A percentile compares a stretch with the other conserved stretches of the same genome.
Conservation (phyloP, 2,113 vertebrate species). For the Eulemur macaco region DNA sequence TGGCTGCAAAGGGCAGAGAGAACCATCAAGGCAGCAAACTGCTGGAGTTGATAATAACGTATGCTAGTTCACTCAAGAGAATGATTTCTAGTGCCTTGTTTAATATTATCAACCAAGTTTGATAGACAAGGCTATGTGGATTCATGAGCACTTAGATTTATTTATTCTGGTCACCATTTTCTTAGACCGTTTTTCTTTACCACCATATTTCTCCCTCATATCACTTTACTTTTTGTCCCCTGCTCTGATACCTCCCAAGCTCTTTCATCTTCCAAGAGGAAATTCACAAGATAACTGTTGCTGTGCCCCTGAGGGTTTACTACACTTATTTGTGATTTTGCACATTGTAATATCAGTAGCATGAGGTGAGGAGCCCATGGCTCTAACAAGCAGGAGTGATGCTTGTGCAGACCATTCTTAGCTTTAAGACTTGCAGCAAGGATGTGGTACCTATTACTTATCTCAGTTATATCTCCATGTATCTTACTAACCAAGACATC, state of each 20-base stretch:
- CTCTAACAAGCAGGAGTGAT: not conserved
- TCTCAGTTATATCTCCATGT: not conserved
- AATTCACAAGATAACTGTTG: not conserved
- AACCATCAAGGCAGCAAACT: not conserved
- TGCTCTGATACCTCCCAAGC: not conserved
- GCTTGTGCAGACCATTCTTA: not conserved
- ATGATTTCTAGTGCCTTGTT: not conserved
- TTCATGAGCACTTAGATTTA: not conserved
- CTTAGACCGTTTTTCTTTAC: not conserved
- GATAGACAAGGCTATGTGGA: not conserved
- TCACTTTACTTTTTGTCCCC: not conserved
- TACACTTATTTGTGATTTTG: not conserved
- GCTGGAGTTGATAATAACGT: not conserved
- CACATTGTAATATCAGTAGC: not conserved
- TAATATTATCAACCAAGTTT: not conserved
- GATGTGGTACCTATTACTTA: not conserved
- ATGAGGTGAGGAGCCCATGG: not conserved
- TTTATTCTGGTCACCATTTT: not conserved
- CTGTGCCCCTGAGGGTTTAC: not conserved
- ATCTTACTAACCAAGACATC: not conserved
- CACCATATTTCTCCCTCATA: not conserved
- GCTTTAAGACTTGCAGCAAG: not conserved
- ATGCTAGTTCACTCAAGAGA: not conserved
- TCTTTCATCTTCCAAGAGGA: not conserved
- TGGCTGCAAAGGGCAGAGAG: not conserved